phyloP scores from a whole-genome alignment of 2,888 invertebrate genomes.

The Lasius fuliginosus region DNA sequence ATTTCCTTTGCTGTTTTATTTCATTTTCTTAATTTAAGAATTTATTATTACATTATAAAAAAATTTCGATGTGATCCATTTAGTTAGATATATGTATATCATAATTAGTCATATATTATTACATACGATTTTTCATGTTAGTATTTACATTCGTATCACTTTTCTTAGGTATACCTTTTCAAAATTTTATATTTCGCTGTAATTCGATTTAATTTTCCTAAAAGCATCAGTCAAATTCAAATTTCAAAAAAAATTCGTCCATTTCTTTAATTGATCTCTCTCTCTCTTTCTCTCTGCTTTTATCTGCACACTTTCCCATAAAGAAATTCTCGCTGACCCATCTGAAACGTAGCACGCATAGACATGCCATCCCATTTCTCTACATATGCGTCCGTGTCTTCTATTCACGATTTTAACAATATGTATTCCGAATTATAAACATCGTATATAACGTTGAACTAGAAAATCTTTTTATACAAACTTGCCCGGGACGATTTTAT shows the following conservation, averaged over 20 bases:
- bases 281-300: constrained; percentile 14
- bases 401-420: constrained; percentile 24
- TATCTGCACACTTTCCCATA: constrained; percentile 42
- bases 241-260: constrained; percentile 14
- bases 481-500: not conserved
- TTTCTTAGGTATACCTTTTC: not conserved
- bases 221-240: not conserved
- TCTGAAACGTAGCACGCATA: constrained; percentile 29
- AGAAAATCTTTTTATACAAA: constrained; percentile 1
- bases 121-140: too few species aligned
- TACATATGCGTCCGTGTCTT: not conserved
- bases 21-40: not conserved
- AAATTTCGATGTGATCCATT: not conserved
- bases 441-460: not conserved
- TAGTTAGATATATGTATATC: not conserved
- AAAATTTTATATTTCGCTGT: not conserved
- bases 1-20: not conserved
- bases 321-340: constrained; percentile 64
- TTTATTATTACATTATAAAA: not conserved
- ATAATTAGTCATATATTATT: not conserved
- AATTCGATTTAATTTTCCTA: not conserved
- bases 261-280: constrained; percentile 35
- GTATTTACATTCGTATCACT: too few species aligned
- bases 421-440: constrained; percentile 19
- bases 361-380: not conserved